Conservation (phyloP, 2,888 invertebrate species). For the Sinhomidia bicolor region DNA sequence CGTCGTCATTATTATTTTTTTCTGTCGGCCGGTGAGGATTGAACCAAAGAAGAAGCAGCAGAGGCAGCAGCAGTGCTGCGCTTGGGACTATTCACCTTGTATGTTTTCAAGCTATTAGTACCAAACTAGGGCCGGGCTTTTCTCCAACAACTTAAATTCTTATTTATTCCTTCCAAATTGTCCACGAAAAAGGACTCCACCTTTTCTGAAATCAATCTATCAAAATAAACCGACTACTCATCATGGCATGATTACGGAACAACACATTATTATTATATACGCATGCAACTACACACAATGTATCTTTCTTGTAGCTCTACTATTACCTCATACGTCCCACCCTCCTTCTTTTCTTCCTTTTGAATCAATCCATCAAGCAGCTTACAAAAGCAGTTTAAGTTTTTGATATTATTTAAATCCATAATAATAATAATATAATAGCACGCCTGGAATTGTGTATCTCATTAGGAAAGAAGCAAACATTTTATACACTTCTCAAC, state of each 20-base stretch:
- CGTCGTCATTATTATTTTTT: slow-evolving; percentile 26
- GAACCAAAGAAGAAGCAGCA: not conserved
- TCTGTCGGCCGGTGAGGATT: not conserved
- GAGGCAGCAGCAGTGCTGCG: not conserved
- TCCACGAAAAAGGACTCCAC: slow-evolving; percentile 45
- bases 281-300: not conserved
- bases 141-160: slow-evolving; percentile 26
- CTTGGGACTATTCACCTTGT: slow-evolving; percentile 23
- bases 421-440: slow-evolving; percentile 26
- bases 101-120: slow-evolving; percentile 1
- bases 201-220: slow-evolving; percentile 46
- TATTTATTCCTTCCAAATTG: slow-evolving; percentile 21
- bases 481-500: slow-evolving; percentile 2
- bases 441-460: slow-evolving; percentile 4
- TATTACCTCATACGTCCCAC: too few species aligned
- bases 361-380: slow-evolving; percentile 52
- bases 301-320: not conserved
- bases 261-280: not conserved
- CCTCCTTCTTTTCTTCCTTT: not conserved
- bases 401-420: slow-evolving; percentile 39
- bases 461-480: slow-evolving; percentile 39
- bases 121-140: not conserved
- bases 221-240: slow-evolving; percentile 35
- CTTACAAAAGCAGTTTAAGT: slow-evolving; percentile 35
- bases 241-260: not conserved